Evolutionary conservation across 2,888 invertebrate genomes (phyloP).

Genomic region (Adelphocoris suturalis): DNA sequence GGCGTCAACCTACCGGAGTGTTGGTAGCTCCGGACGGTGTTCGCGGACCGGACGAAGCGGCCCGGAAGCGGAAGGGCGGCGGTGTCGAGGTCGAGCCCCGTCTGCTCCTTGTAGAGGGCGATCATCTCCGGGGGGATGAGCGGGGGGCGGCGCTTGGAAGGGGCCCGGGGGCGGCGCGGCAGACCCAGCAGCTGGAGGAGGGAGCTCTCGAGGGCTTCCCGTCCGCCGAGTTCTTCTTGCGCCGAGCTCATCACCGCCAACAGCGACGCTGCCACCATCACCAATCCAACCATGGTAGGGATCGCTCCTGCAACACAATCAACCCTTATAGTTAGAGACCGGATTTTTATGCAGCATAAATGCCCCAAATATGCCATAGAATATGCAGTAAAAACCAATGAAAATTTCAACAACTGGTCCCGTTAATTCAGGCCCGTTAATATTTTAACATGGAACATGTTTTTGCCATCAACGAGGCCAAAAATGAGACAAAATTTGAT

Average conservation of each 20-base stretch:
- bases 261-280: conserved; percentile 77
- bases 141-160: conserved; percentile 78
- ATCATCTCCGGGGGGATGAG: conserved; percentile 88
- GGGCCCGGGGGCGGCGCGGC: conserved; percentile 79
- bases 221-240: conserved; percentile 69
- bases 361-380: too few species aligned
- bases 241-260: conserved; percentile 71
- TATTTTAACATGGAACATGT: too few species aligned
- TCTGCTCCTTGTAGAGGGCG: conserved; percentile 87
- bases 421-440: too few species aligned
- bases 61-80: conserved; percentile 85
- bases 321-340: not conserved
- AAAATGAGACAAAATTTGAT: too few species aligned
- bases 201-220: conserved; percentile 81
- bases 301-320: conserved; percentile 78
- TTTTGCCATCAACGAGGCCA: too few species aligned
- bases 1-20: conserved; percentile 83
- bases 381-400: too few species aligned
- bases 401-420: too few species aligned
- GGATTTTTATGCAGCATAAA: too few species aligned
- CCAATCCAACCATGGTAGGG: conserved; percentile 78
- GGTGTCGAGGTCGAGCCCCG: conserved; percentile 82
- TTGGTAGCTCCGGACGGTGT: conserved; percentile 91
- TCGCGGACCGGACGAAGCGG: conserved; percentile 86
- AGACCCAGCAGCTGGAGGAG: conserved; percentile 81